These are phyloP conservation scores for Helleia helle DNA, from an alignment of 2,888 invertebrate species.

Conservation along the genomic window DNA sequence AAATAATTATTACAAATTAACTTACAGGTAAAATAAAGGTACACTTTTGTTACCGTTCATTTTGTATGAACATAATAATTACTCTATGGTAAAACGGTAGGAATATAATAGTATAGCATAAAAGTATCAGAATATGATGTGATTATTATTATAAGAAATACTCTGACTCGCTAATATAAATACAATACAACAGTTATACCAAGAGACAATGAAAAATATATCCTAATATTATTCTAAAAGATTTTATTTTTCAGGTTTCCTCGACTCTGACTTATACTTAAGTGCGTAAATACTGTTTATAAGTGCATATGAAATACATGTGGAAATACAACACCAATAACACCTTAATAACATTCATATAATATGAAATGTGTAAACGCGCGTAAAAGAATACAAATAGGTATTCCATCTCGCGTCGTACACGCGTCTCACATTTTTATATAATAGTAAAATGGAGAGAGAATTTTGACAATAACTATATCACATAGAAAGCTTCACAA, in stretches of 20 bases:
- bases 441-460: constrained; percentile 13
- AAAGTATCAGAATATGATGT: too few species aligned
- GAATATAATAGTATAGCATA: too few species aligned
- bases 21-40: too few species aligned
- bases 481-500: constrained; percentile 29
- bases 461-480: constrained; percentile 17
- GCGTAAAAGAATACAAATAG: constrained; percentile 43
- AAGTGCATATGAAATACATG: constrained; percentile 11
- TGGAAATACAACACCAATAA: constrained; percentile 19
- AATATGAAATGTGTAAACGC: constrained; percentile 39
- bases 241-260: constrained; percentile 43
- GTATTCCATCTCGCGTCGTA: constrained; percentile 62
- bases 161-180: too few species aligned
- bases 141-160: too few species aligned
- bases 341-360: constrained; percentile 12
- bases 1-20: too few species aligned
- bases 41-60: too few species aligned
- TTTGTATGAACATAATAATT: too few species aligned
- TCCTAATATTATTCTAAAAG: constrained; percentile 6
- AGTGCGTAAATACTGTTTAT: constrained; percentile 13
- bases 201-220: constrained; percentile 9
- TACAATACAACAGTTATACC: constrained; percentile 6
- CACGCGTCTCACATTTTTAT: constrained; percentile 41
- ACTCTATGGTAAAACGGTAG: too few species aligned
- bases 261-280: constrained; percentile 41